These are phyloP conservation scores for Sclerurus mexicanus DNA, from an alignment of 2,113 vertebrate genomes.

Conservation along the genomic window DNA sequence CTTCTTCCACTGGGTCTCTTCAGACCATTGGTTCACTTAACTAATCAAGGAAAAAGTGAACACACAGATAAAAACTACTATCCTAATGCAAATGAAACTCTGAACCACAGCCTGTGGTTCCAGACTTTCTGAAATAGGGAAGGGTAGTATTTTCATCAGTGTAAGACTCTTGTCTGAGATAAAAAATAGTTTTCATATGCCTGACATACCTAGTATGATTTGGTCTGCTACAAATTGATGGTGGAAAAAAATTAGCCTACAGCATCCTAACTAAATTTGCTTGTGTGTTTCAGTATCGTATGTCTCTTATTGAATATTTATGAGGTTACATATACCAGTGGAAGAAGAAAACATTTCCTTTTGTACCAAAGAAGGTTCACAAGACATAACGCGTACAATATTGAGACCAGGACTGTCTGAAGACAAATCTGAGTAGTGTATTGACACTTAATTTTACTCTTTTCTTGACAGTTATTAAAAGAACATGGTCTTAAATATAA, in stretches of 20 bases:
- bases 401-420: constrained; percentile 5
- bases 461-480: not conserved
- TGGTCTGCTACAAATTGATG: not conserved
- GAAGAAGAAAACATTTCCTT: constrained; percentile 67
- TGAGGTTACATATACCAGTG: constrained; percentile 31
- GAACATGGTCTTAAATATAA: not conserved
- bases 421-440: not conserved
- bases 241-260: not conserved
- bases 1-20: constrained; percentile 65
- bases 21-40: not conserved
- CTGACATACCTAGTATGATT: not conserved
- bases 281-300: not conserved
- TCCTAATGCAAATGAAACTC: not conserved
- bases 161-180: not conserved
- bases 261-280: not conserved
- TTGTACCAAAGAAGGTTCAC: constrained; percentile 60
- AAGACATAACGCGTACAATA: constrained; percentile 40
- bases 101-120: not conserved
- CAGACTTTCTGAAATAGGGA: not conserved
- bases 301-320: not conserved
- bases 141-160: not conserved
- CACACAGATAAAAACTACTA: not conserved
- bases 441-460: not conserved
- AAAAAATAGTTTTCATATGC: not conserved
- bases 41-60: not conserved